Evolutionary conservation across 2,113 vertebrate species (phyloP), one percentile per base, ranked within the genome.

Genomic region (Chaetorhynchus papuensis): DNA sequence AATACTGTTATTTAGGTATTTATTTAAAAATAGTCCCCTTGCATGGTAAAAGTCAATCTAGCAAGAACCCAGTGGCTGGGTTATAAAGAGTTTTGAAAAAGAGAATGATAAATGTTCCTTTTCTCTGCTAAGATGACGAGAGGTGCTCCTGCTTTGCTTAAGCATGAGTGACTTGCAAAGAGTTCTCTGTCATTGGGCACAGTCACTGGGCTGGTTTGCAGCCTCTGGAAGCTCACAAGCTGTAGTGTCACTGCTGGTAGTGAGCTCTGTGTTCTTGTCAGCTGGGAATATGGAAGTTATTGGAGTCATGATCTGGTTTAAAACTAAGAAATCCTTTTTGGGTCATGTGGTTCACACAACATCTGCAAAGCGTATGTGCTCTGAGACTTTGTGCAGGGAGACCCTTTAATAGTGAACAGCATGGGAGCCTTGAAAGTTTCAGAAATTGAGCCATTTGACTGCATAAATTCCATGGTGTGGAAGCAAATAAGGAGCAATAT

Each of bases 201-300:
- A 30, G 22, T 33, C 39, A 8, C 61, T 65, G 33, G 13, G 70
- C 69, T 71, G 74, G 52, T 0, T 1, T 33, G 44, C 57, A 83
- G 49, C 64, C 88, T 85, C 30, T 21, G 49, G 26, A 47, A 39
- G 8, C 60, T 83, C 75, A 37, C 42, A 13, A 15, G 64, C 75
- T 65, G 61, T 37, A 39, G 15, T 57, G 57, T 87, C 28, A 39
- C 77, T 79, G 69, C 69, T 79, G 56, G 30, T 82, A 23, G 42
- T 60, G 49, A 95, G 84, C 31, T 74, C 15, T 33, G 31, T 42
- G n/a, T 52, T 93, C 76, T 56, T 80, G 93, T 96, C 98, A 98
- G 95, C 96, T 98, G 95, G 87, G 97, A 98, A 97, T 97, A 97
- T 93, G 90, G 94, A 97, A 95, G 93, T 52, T 96, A 93, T 16